These are phyloP conservation scores for Drosophila yakuba DNA, from an alignment of 1,140 invertebrate genomes.

Conservation along the genomic window DNA sequence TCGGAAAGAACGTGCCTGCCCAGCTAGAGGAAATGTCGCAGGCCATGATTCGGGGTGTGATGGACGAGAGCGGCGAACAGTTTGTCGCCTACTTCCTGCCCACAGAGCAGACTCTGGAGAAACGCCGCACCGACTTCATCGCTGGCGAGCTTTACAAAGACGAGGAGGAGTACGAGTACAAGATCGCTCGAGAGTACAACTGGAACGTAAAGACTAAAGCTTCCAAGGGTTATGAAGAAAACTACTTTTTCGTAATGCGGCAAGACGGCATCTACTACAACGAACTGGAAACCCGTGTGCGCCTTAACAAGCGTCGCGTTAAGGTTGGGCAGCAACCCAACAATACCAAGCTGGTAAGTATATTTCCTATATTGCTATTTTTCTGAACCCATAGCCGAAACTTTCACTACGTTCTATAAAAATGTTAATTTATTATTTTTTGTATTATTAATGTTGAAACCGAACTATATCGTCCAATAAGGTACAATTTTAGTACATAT, in stretches of 20 bases:
- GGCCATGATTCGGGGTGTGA: slow-evolving; percentile 99
- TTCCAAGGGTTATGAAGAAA: slow-evolving; percentile 98
- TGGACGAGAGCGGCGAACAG: slow-evolving; percentile 99
- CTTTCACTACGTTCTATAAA: too few relatives aligned
- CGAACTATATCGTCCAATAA: too few relatives aligned
- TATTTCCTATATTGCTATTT: too few relatives aligned
- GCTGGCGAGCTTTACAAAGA: slow-evolving; percentile 94
- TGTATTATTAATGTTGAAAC: too few relatives aligned
- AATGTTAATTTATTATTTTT: too few relatives aligned
- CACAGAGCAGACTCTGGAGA: slow-evolving; percentile 95
- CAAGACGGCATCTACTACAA: slow-evolving; percentile 98
- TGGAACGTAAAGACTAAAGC: slow-evolving; percentile 99
- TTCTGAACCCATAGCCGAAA: too few relatives aligned
- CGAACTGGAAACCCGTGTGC: slow-evolving; percentile 97
- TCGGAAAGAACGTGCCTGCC: slow-evolving; percentile 91
- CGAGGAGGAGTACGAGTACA: slow-evolving; percentile 97
- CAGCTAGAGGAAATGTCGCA: slow-evolving; percentile 99
- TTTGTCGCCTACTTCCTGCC: slow-evolving; percentile 99
- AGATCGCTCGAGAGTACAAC: slow-evolving; percentile 97
- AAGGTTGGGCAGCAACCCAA: slow-evolving; percentile 89
- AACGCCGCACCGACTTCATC: slow-evolving; percentile 92
- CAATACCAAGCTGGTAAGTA: slow-evolving; percentile 86
- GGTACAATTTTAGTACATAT: too few relatives aligned
- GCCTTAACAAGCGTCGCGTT: slow-evolving; percentile 94
- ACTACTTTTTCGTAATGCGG: slow-evolving; percentile 98